These are phyloP conservation scores for Myiothlypis chrysogaster DNA, from an alignment of 2,797 vertebrate species.

Conservation along the genomic window DNA sequence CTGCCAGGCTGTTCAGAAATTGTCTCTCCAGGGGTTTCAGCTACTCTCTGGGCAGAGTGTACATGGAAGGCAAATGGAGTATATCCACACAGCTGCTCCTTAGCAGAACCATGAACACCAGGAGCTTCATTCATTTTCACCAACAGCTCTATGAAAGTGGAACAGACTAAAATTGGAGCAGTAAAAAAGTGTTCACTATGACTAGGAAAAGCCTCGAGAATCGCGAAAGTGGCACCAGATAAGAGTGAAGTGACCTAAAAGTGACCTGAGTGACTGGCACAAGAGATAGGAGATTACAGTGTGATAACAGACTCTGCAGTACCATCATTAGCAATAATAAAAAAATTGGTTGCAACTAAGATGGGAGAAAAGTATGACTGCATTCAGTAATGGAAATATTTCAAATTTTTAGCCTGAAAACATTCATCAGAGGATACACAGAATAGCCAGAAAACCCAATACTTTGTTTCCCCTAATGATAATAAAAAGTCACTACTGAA, in stretches of 20 bases:
- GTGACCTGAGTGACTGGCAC: neutral
- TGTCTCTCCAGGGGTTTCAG: neutral
- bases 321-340: neutral
- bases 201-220: neutral
- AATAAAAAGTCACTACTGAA: neutral
- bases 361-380: neutral
- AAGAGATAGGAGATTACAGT: neutral
- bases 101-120: neutral
- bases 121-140: neutral
- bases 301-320: neutral
- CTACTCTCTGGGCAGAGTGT: neutral
- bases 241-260: neutral
- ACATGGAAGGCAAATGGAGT: neutral
- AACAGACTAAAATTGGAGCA: neutral
- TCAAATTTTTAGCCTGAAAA: neutral
- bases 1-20: constrained; percentile 20
- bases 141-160: neutral
- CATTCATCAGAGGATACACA: neutral
- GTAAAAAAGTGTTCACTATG: neutral
- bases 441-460: neutral
- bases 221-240: fast-evolving
- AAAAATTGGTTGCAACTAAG: neutral
- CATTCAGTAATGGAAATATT: neutral
- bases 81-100: neutral
- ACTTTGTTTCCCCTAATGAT: neutral